Conservation (phyloP, 2,888 invertebrate genomes). For the Dolomedes plantarius region DNA sequence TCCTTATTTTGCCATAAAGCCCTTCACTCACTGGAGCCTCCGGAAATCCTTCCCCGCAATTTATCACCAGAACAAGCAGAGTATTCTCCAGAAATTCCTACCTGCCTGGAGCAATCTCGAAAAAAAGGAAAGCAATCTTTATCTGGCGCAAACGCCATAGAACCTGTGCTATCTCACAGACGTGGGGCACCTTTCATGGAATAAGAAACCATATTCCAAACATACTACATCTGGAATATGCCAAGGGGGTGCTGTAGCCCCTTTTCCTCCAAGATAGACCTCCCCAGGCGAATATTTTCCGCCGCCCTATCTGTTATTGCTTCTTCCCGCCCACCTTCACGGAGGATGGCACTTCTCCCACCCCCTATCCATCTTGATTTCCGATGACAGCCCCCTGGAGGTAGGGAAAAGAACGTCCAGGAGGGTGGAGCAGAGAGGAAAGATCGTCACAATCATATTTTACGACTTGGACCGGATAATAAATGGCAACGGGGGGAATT, state of each 20-base stretch:
- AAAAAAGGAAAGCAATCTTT: not conserved
- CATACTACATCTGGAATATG: conserved; percentile 48
- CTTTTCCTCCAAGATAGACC: conserved; percentile 32
- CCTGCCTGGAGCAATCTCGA: not conserved
- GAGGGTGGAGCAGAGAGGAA: conserved; percentile 5
- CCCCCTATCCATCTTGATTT: conserved; percentile 67
- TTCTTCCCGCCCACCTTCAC: conserved; percentile 19
- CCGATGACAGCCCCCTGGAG: conserved; percentile 59
- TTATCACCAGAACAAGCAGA: too few relatives aligned
- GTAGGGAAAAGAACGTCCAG: conserved; percentile 12
- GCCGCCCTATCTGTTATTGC: conserved; percentile 25
- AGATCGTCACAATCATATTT: conserved; percentile 67
- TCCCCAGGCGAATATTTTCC: conserved; percentile 46
- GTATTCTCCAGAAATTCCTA: not conserved
- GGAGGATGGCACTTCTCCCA: not conserved
- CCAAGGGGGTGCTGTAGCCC: conserved; percentile 60
- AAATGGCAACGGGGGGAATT: conserved; percentile 55
- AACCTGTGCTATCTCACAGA: not conserved
- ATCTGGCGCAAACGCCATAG: not conserved
- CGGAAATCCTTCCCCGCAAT: too few relatives aligned
- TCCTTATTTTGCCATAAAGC: too few relatives aligned
- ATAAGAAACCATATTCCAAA: not conserved
- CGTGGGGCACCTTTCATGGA: not conserved
- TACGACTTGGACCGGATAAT: conserved; percentile 54
- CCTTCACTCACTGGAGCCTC: too few relatives aligned